phyloP scores from a whole-genome alignment of 2,888 invertebrate species.

The Pristionchus exspectatus region DNA sequence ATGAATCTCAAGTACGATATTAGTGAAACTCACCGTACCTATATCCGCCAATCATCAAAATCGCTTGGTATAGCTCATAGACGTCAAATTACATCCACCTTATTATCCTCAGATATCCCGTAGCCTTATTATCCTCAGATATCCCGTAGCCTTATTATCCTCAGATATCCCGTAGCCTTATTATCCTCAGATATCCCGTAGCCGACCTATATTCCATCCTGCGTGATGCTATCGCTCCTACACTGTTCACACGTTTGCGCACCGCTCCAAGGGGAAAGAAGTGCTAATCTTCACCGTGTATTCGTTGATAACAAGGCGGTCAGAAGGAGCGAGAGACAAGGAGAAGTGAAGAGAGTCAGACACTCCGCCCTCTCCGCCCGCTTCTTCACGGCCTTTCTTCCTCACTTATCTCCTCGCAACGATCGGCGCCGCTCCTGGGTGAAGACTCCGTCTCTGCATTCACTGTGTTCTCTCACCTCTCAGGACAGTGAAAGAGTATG shows the following conservation, averaged over 20 bases:
- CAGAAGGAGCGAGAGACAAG: not conserved
- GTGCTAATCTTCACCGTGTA: slow-evolving; percentile 4
- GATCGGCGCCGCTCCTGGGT: no score
- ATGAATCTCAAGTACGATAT: no score
- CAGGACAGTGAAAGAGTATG: not conserved
- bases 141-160: no score
- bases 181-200: no score
- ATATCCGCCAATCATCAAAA: no score
- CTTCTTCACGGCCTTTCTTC: slow-evolving; percentile 30
- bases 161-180: no score
- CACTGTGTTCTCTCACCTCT: not conserved
- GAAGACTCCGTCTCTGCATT: no score
- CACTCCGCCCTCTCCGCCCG: not conserved
- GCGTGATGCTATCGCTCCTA: not conserved
- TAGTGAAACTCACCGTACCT: no score
- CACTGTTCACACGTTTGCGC: not conserved
- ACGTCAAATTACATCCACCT: no score
- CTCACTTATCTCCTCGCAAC: not conserved
- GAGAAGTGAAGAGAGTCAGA: not conserved
- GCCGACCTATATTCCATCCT: not conserved
- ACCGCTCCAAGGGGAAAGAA: slow-evolving; percentile 5
- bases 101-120: no score
- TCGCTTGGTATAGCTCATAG: no score
- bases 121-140: no score
- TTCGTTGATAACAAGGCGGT: not conserved